Base-by-base conservation (phyloP, 1,140 invertebrate genomes). In the Argopecten irradians region DNA sequence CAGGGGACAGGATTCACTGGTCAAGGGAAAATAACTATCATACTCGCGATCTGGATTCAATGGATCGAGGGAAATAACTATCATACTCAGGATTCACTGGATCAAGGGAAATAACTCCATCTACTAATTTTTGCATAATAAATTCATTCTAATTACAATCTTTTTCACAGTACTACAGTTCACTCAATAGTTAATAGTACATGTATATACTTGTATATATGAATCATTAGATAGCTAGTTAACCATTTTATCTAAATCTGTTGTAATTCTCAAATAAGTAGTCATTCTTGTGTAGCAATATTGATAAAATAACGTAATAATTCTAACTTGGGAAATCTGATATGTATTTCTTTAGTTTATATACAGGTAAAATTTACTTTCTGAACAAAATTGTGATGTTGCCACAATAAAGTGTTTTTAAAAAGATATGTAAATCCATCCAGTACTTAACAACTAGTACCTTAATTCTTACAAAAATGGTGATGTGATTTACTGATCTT, bases 31-130 rank as follows among this genome's bases (percentile, higher is more conserved):
- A 71, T 71, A 71, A 71, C 55, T n/a, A n/a, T n/a, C n/a, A n/a
- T n/a, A n/a, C n/a, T n/a, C n/a, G n/a, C n/a, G n/a, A n/a, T n/a
- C n/a, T n/a, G n/a, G n/a, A n/a, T n/a, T n/a, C 22, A 71, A 22
- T 28, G 55, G 22, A 71, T n/a, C 22, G 28, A 71, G 55, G 55
- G 55, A 71, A 71, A 71, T 71, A 71, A 71, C 55, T n/a, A n/a
- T n/a, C n/a, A n/a, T n/a, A n/a, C n/a, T n/a, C 14, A 16, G 43
- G 9, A 19, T 19, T 46, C 22, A 71, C 55, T 28, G 55, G 22
- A 71, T n/a, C 22, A 71, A 71, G 55, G 55, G 55, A 71, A 71
- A 71, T 71, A 71, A 71, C 55, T n/a, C 55, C 55, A 71, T 46
- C n/a, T n/a, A n/a, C n/a, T n/a, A n/a, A n/a, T n/a, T n/a, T n/a